These are phyloP conservation scores for Tachina grossa DNA, from an alignment of 2,888 invertebrate genomes.

Conservation along the genomic window DNA sequence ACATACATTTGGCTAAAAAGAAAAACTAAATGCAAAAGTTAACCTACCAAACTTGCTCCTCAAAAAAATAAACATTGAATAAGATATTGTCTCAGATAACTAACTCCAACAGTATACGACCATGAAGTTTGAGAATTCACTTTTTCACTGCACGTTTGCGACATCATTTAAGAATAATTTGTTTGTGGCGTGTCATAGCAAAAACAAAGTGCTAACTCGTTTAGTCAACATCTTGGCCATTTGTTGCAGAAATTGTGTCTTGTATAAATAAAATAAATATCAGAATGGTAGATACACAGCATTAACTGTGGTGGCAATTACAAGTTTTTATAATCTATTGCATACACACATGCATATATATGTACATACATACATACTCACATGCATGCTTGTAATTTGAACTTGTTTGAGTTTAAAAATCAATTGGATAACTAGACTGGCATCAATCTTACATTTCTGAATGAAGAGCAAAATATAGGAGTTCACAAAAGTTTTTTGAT, in stretches of 20 bases:
- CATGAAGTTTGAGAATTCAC: constrained; percentile 50
- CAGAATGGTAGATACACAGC: not conserved
- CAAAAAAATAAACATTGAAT: constrained; percentile 7
- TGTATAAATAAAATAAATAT: constrained; percentile 8
- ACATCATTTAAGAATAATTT: constrained; percentile 32
- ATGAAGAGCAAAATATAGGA: no score
- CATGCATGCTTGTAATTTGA: not conserved
- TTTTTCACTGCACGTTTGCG: constrained; percentile 37
- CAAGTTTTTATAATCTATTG: constrained; percentile 10
- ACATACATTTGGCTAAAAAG: constrained; percentile 4
- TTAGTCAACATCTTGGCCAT: constrained; percentile 43
- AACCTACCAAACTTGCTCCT: constrained; percentile 63
- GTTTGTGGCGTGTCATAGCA: constrained; percentile 14
- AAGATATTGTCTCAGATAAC: constrained; percentile 8
- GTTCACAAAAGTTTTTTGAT: no score
- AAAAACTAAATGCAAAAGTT: not conserved
- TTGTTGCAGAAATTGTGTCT: constrained; percentile 11
- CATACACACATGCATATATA: not conserved
- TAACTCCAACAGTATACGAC: constrained; percentile 17
- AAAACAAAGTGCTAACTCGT: constrained; percentile 36
- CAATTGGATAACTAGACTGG: not conserved
- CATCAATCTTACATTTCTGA: not conserved
- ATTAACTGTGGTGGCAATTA: constrained; percentile 35
- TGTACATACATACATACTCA: not conserved
- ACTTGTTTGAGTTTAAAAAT: not conserved